A percentile compares a stretch with the other conserved stretches of the same genome.
These are phyloP conservation scores for Muscina levida DNA, from an alignment of 2,888 invertebrate genomes.

Conservation along the genomic window DNA sequence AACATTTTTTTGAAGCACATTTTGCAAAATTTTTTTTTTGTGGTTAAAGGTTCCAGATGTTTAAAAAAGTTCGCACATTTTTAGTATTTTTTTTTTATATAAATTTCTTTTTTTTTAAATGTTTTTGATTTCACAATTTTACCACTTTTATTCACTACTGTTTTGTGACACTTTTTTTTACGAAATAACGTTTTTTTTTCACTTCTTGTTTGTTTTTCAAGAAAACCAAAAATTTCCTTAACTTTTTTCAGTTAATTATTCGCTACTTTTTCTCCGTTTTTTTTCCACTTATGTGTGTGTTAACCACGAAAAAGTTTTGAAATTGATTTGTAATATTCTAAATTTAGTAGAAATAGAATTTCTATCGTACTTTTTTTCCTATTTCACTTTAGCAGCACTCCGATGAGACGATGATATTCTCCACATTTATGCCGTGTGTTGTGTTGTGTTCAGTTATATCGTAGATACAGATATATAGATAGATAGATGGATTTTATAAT, in stretches of 20 bases:
- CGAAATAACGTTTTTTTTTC: too few species aligned
- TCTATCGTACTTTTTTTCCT: slow-evolving; percentile 25
- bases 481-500: slow-evolving; percentile 47
- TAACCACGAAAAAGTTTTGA: slow-evolving; percentile 19
- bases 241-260: slow-evolving; percentile 2
- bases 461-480: slow-evolving; percentile 28
- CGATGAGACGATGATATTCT: slow-evolving; percentile 19
- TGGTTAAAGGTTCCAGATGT: too few species aligned
- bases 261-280: background rate
- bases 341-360: slow-evolving; percentile 23
- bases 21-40: too few species aligned
- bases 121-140: too few species aligned
- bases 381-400: slow-evolving; percentile 28
- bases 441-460: slow-evolving; percentile 8
- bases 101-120: background rate
- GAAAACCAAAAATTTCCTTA: too few species aligned
- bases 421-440: slow-evolving; percentile 37
- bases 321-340: slow-evolving; percentile 36
- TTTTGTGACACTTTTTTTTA: too few species aligned
- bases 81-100: too few species aligned
- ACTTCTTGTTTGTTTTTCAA: too few species aligned
- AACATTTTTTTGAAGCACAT: too few species aligned
- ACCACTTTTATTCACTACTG: too few species aligned
- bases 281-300: background rate
- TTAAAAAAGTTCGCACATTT: too few species aligned